Conservation (phyloP, 2,888 invertebrate genomes). For the Campoletis raptor region DNA sequence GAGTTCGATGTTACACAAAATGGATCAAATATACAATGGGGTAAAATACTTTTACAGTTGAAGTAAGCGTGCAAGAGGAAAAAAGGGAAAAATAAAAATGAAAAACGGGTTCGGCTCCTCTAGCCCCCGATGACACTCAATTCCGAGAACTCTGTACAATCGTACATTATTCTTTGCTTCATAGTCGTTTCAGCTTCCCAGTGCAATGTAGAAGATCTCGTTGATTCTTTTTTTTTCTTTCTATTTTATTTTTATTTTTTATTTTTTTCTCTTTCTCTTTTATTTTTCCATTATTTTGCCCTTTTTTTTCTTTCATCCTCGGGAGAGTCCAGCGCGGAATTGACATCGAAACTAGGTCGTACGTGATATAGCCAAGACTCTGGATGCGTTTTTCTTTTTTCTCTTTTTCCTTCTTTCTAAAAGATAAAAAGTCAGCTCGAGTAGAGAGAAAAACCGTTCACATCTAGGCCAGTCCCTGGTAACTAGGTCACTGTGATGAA, state of each 20-base stretch:
- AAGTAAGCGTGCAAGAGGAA: not conserved
- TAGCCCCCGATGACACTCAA: constrained; percentile 23
- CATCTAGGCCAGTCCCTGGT: constrained; percentile 38
- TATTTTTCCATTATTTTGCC: not conserved
- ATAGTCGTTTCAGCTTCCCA: constrained; percentile 3
- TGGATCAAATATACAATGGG: not conserved
- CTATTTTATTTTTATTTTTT: not conserved
- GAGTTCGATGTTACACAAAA: not conserved
- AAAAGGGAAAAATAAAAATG: not conserved
- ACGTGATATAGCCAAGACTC: constrained; percentile 24
- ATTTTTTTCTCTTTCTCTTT: not conserved
- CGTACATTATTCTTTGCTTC: constrained; percentile 4
- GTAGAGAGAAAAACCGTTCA: constrained; percentile 42
- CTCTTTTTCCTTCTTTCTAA: constrained; percentile 12
- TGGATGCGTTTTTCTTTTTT: constrained; percentile 30
- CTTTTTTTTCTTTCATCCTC: not conserved
- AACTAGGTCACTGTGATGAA: constrained; percentile 52
- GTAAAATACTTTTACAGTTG: not conserved
- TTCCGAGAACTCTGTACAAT: constrained; percentile 41
- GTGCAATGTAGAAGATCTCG: not conserved
- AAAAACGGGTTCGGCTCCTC: not conserved
- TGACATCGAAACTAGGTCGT: constrained; percentile 59
- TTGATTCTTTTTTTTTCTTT: not conserved
- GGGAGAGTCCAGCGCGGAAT: constrained; percentile 51
- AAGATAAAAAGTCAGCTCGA: constrained; percentile 44